Base-by-base conservation (phyloP, 2,113 vertebrate species). In the Oryzias curvinotus region DNA sequence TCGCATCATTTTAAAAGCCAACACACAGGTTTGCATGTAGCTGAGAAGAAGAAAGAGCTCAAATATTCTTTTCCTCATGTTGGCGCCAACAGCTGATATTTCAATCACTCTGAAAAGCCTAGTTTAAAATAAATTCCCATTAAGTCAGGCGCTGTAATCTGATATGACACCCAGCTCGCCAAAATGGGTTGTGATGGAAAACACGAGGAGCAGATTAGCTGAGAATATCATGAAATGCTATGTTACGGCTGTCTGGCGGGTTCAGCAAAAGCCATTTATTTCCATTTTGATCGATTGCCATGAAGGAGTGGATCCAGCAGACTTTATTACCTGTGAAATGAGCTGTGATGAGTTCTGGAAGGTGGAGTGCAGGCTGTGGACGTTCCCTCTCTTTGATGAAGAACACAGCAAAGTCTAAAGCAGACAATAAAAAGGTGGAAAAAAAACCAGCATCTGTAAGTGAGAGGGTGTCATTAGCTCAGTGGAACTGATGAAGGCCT, bases 291-390 rank as follows among this genome's bases (percentile, higher is more conserved):
- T 80, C 28, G 74, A 87, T 78, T 74, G 69, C 63, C 62, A 69
- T 14, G 54, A 65, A 69, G 72, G 64, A 81, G 64, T 54, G 65
- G 62, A 76, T 73, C 36, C 43, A 25, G 62, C 68, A 64, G 72
- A 78, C 80, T 80, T 82, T 81, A 87, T 86, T 85, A 85, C 81
- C 78, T 79, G 74, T 79, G 73, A 86, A 87, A 88, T 74, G 53
- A 87, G 82, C 76, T 82, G 74, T 75, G 82, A 83, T 88, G 85
- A 77, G 80, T 76, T 82, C 68, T 68, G 73, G 57, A 78, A 68
- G 71, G 69, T 73, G 73, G 73, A 74, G 58, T 54, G 59, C 46
- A 19, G 23, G 2, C 0, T 12, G 25, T 41, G 75, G 57, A 83
- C 80, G 77, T 73, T 80, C 46, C 68, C 57, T 57, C 30, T 6